Evolutionary conservation across 2,113 vertebrate genomes (phyloP).

Genomic region (Peromyscus leucopus): DNA sequence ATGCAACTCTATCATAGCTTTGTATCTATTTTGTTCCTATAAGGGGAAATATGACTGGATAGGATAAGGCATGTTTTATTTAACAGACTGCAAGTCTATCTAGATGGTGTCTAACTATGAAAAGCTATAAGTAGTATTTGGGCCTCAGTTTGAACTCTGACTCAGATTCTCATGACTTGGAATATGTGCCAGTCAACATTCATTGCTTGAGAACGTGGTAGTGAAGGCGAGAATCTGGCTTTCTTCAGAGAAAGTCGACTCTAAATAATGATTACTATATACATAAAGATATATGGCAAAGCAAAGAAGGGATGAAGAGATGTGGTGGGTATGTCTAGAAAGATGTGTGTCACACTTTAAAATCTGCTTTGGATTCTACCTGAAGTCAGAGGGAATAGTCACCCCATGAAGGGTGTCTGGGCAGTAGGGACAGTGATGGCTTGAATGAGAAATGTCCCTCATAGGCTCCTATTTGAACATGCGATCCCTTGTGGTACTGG

Average conservation of each 20-base stretch:
- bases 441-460: background rate
- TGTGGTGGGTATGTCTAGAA: background rate
- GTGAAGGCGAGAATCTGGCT: background rate
- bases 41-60: background rate
- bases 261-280: background rate
- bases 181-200: fast-evolving
- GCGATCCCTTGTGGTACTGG: background rate
- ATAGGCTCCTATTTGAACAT: background rate
- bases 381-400: background rate
- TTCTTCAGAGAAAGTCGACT: background rate
- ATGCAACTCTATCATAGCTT: background rate
- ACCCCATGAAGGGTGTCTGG: background rate
- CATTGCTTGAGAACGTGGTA: background rate
- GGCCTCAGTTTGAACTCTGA: background rate
- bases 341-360: background rate
- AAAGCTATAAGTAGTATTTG: background rate
- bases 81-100: background rate
- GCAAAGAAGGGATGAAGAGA: background rate
- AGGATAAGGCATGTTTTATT: background rate
- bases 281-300: background rate
- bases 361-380: background rate
- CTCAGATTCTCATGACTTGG: background rate
- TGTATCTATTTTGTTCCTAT: background rate
- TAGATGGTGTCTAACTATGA: background rate
- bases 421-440: background rate